Evolutionary conservation across 2,113 vertebrate genomes (phyloP).

Genomic region (Erythrolamprus reginae): DNA sequence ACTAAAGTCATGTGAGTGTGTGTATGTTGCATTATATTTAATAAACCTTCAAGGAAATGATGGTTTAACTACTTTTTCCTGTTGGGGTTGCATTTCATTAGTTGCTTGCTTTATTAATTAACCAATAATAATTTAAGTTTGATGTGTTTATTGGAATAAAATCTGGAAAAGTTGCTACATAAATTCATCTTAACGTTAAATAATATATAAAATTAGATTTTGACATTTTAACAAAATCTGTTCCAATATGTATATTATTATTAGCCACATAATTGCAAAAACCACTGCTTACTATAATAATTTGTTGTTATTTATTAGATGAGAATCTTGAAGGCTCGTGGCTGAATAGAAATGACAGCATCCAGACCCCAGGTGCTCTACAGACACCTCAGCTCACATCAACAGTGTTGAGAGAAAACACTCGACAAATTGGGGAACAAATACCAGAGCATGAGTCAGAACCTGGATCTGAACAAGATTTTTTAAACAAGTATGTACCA

Average conservation of each 20-base stretch:
- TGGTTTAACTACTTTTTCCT: neutral
- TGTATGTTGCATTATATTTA: neutral
- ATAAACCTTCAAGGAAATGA: neutral
- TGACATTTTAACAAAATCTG: neutral
- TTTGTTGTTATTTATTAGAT: conserved; percentile 65
- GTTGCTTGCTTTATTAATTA: neutral
- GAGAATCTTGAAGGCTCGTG: conserved; percentile 92
- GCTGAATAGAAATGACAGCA: conserved; percentile 89
- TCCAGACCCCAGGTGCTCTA: conserved; percentile 88
- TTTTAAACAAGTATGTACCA: conserved; percentile 88
- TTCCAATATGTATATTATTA: neutral
- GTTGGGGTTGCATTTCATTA: neutral
- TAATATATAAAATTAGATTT: neutral
- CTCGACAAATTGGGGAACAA: conserved; percentile 87
- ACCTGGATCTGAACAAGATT: conserved; percentile 94
- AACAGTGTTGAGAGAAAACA: conserved; percentile 92
- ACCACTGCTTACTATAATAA: neutral
- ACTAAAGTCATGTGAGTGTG: too few relatives aligned
- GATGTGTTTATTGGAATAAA: neutral
- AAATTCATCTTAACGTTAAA: neutral
- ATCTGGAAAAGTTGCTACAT: neutral
- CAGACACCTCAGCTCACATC: conserved; percentile 94
- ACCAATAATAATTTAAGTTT: neutral
- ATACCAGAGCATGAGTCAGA: conserved; percentile 93
- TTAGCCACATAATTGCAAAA: neutral